Percentiles rank a stretch among this genome's conserved stretches.
Conservation (phyloP, 2,888 invertebrate species). For the Drosophila stalkeri region DNA sequence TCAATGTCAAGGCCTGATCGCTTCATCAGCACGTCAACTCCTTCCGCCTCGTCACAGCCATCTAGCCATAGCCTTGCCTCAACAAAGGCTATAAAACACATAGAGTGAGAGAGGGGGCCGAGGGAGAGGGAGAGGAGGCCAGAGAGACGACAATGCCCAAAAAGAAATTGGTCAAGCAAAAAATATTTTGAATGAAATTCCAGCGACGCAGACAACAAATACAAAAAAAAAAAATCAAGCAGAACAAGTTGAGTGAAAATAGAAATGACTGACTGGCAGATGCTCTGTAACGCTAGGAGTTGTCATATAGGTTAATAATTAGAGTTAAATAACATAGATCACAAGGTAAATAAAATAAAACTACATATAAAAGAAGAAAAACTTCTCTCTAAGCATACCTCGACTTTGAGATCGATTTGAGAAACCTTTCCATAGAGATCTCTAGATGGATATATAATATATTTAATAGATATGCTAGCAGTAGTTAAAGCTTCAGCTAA, state of each 20-base stretch:
- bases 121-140: background rate
- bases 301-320: background rate
- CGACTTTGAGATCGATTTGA: no score
- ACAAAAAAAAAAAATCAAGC: constrained; percentile 27
- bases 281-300: constrained; percentile 27
- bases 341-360: no score
- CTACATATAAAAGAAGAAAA: no score
- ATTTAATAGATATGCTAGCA: no score
- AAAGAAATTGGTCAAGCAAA: constrained; percentile 76
- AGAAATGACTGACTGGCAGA: background rate
- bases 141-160: constrained; percentile 55
- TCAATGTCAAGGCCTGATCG: constrained; percentile 81
- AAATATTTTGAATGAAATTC: constrained; percentile 76
- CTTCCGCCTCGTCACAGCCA: background rate
- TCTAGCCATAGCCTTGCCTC: constrained; percentile 46
- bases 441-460: no score
- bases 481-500: no score
- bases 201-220: constrained; percentile 54
- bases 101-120: constrained; percentile 9
- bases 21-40: constrained; percentile 56
- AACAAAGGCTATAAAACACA: constrained; percentile 52
- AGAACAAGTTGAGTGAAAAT: constrained; percentile 30
- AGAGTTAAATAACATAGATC: no score
- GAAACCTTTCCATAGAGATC: no score
- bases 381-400: no score